phyloP scores from a whole-genome alignment of 2,888 invertebrate species.

The Melipona beecheii region DNA sequence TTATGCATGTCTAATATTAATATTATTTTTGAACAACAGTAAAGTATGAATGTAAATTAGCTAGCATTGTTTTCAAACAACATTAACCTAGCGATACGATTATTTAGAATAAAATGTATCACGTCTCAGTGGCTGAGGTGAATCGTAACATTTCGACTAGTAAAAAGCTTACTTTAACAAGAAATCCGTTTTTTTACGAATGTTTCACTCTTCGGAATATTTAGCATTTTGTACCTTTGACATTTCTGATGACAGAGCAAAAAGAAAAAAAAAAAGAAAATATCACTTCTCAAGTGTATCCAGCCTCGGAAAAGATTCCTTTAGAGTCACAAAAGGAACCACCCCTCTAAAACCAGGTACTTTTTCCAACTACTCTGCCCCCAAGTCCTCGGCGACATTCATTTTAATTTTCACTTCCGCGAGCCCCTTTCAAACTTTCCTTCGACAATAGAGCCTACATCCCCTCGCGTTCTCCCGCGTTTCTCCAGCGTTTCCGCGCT shows the following conservation, averaged over 20 bases:
- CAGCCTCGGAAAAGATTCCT: neutral
- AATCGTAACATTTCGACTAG: too few relatives aligned
- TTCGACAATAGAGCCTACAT: slow-evolving; percentile 11
- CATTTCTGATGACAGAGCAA: neutral
- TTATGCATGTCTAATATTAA: too few relatives aligned
- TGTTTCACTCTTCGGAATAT: neutral
- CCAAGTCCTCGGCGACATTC: slow-evolving; percentile 15
- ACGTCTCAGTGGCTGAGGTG: too few relatives aligned
- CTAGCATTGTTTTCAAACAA: too few relatives aligned
- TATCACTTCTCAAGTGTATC: neutral
- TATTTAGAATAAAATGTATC: too few relatives aligned
- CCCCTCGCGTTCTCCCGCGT: neutral
- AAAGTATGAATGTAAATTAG: too few relatives aligned
- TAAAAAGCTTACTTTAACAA: too few relatives aligned
- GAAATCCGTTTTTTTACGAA: neutral
- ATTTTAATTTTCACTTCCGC: slow-evolving; percentile 33
- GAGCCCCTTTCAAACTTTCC: slow-evolving; percentile 8
- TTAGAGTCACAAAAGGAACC: neutral
- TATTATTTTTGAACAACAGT: too few relatives aligned
- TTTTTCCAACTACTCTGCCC: neutral
- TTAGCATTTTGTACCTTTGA: neutral
- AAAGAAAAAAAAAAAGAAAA: neutral
- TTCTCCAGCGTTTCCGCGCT: neutral
- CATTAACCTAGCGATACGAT: too few relatives aligned
- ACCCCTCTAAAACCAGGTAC: neutral